A percentile compares a stretch with the other conserved stretches of the same genome.
Conservation (phyloP, 2,888 invertebrate genomes). For the Eueremaeus valkanovi region DNA sequence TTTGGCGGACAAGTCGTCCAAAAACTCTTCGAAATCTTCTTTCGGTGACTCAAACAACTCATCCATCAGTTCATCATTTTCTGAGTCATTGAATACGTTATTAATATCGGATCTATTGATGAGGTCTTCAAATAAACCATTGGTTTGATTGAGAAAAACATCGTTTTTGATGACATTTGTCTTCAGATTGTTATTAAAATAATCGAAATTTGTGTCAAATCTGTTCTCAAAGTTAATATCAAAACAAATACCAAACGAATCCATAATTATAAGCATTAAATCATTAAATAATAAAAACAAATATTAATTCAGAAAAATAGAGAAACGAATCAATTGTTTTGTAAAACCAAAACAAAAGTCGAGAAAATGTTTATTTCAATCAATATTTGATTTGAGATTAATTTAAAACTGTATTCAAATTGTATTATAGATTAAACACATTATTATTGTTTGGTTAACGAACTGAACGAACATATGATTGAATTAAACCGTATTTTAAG, state of each 20-base stretch:
- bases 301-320: background rate
- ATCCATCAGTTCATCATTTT: background rate
- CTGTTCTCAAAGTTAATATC: background rate
- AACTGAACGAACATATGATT: background rate
- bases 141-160: constrained; percentile 27
- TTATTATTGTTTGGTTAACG: too few species aligned
- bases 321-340: background rate
- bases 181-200: background rate
- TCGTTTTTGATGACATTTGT: constrained; percentile 8
- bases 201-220: background rate
- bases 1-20: background rate
- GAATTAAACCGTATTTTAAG: background rate
- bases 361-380: too few species aligned
- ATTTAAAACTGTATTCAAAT: too few species aligned
- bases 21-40: background rate
- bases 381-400: too few species aligned
- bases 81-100: background rate
- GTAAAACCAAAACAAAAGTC: background rate
- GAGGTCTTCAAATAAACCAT: background rate
- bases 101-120: background rate
- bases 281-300: too few species aligned
- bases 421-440: too few species aligned
- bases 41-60: background rate
- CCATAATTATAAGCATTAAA: too few species aligned
- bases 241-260: background rate